These are phyloP conservation scores for Nibea coibor DNA, from an alignment of 2,113 vertebrate genomes.

Conservation along the genomic window DNA sequence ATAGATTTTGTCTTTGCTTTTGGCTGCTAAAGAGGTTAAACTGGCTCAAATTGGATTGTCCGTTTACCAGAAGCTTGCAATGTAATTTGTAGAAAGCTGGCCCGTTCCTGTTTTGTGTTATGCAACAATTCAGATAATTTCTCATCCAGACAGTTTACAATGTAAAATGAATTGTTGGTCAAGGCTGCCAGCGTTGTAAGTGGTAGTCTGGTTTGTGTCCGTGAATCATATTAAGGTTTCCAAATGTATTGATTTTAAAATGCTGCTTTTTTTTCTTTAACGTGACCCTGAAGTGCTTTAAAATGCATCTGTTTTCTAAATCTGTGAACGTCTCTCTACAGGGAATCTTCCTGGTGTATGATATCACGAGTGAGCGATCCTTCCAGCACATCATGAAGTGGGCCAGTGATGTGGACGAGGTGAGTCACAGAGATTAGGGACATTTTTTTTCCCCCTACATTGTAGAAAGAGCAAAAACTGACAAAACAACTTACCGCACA, in stretches of 20 bases:
- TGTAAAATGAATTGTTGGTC: background rate
- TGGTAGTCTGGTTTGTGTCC: constrained; percentile 30
- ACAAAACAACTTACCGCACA: constrained; percentile 2
- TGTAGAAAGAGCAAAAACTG: constrained; percentile 14
- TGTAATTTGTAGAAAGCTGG: constrained; percentile 25
- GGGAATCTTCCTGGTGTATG: constrained; percentile 98
- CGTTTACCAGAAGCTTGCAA: constrained; percentile 55
- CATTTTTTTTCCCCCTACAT: background rate
- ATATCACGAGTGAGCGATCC: constrained; percentile 96
- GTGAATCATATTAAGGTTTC: constrained; percentile 10
- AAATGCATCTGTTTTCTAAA: background rate
- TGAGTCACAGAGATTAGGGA: constrained; percentile 69
- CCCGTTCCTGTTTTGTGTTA: constrained; percentile 24
- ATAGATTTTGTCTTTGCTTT: constrained; percentile 22
- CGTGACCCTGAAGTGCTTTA: background rate
- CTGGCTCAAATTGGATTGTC: constrained; percentile 45
- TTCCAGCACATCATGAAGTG: constrained; percentile 99
- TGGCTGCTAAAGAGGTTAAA: constrained; percentile 44
- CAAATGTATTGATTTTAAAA: constrained; percentile 2
- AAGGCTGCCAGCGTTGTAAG: background rate
- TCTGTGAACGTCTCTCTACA: constrained; percentile 56
- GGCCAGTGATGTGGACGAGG: constrained; percentile 98
- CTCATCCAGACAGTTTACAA: constrained; percentile 5
- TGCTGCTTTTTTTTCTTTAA: background rate
- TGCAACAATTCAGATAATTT: constrained; percentile 25